These are phyloP conservation scores for Gymnocypris eckloni DNA, from an alignment of 2,797 vertebrate genomes.

Conservation along the genomic window DNA sequence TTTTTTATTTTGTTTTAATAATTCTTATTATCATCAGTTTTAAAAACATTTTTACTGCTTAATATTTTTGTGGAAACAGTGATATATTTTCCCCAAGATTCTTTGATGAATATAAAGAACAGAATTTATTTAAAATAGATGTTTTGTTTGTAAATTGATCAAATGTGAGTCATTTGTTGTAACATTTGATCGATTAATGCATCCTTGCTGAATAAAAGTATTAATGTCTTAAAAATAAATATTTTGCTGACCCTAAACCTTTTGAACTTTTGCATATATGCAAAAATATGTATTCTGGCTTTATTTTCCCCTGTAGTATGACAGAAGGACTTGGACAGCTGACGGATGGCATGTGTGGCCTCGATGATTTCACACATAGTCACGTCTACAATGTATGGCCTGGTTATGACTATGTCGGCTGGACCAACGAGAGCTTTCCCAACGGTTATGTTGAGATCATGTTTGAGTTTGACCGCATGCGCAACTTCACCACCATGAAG, in stretches of 20 bases:
- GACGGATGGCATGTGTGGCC: constrained; percentile 92
- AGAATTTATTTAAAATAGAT: neutral
- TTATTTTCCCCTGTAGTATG: constrained; percentile 81
- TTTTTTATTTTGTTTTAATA: neutral
- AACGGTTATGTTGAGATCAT: constrained; percentile 91
- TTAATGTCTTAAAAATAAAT: neutral
- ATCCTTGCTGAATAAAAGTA: neutral
- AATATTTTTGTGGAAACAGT: neutral
- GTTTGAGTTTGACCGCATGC: constrained; percentile 94
- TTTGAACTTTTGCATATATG: neutral
- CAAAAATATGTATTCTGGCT: neutral
- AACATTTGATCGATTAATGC: neutral
- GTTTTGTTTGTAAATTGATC: neutral
- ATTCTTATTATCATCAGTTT: neutral
- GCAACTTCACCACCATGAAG: constrained; percentile 98
- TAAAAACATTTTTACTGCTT: neutral
- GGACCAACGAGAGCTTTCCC: constrained; percentile 90
- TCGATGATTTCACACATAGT: constrained; percentile 91
- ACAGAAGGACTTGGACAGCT: constrained; percentile 96
- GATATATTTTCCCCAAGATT: neutral
- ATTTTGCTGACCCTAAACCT: neutral
- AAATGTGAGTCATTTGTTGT: neutral
- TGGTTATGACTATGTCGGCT: constrained; percentile 95
- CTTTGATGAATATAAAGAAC: neutral
- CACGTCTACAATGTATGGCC: constrained; percentile 93